Base-by-base conservation (phyloP, 2,888 invertebrate genomes). In the Drosophila lacicola region DNA sequence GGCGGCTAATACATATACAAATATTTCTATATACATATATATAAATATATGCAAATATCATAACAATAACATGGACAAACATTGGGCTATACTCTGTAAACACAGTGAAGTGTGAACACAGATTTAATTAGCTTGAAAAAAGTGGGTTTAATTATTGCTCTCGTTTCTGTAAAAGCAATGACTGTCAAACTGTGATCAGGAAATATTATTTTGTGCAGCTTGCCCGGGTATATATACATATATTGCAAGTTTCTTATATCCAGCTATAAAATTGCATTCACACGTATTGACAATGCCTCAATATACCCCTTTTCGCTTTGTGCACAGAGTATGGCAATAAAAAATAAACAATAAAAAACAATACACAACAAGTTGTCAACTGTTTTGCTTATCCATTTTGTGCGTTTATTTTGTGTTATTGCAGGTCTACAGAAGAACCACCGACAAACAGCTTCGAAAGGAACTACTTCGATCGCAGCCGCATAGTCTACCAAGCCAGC, bases 391-490 rank as follows among this genome's bases (percentile, higher is more conserved):
- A 58, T 67, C 14, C 11, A 36, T 21, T 71, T 60, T 51, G 33
- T 54, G 46, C 63, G 46, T 64, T 57, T 67, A 44, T 66, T 55
- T 54, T 14, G 8, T 73, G n/a, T 41, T 17, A 67, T 89, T 90
- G 25, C 88, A 93, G 92, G 91, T 93, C 92, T 91, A 92, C 92
- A 88, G 92, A 93, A 87, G 92, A 93, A 91, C 91, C 93, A 90
- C 92, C 92, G 88, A 88, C 83, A 85, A 92, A 91, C 85, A 92
- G 92, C 84, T 90, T 91, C 88, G 92, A 92, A 89, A 90, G 92
- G 87, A 92, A 92, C 89, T 92, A 91, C 82, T 92, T 91, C 90
- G 93, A 93, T 85, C 92, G 93, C 82, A 92, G 88, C 90, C 83
- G 83, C 91, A 78, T 91, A 91, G 86, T 80, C 90, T 88, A 89